Evolutionary conservation across 2,888 invertebrate species (phyloP), one percentile per base, ranked within the genome.

Genomic region (Dolichopus griseipennis): DNA sequence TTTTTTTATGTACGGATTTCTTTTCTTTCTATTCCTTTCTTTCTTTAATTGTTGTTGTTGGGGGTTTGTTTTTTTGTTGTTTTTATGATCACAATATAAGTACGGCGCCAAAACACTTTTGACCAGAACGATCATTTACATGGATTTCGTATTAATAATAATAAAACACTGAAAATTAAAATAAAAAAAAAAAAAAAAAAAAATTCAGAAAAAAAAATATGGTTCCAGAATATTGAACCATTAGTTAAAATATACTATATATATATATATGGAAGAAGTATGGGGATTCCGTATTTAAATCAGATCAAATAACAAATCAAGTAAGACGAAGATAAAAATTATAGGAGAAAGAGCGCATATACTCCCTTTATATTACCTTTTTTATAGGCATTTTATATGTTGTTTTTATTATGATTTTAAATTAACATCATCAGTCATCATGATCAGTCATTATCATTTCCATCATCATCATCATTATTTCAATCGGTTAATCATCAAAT

Each of bases 61-160:
- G n/a, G n/a, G n/a, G n/a, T n/a, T n/a, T n/a, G n/a, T n/a, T n/a
- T n/a, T n/a, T n/a, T n/a, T n/a, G 37, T 52, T 52, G 43, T 52
- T 52, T 52, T 64, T 67, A 72, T 72, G 67, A 72, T 62, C 43
- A 66, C 69, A 65, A 68, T 66, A 69, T 66, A 69, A 62, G 69
- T 67, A 69, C 72, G 73, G 73, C 74, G 74, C 74, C 74, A 75
- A 73, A 73, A 73, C 74, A 75, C 74, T 75, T 73, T 73, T 73
- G 71, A 70, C 70, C 72, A 71, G 72, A 69, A 71, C 71, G 71
- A 72, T 72, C 71, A 71, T 71, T 73, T 73, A 74, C 74, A 73
- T 74, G 73, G 69, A 70, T 74, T 74, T 73, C 71, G 71, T 73
- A 73, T 74, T 72, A 72, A 69, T 65, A 72, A 69, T 65, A 69